Conservation (phyloP, 2,888 invertebrate species). For the Dicyrtoma fusca region DNA sequence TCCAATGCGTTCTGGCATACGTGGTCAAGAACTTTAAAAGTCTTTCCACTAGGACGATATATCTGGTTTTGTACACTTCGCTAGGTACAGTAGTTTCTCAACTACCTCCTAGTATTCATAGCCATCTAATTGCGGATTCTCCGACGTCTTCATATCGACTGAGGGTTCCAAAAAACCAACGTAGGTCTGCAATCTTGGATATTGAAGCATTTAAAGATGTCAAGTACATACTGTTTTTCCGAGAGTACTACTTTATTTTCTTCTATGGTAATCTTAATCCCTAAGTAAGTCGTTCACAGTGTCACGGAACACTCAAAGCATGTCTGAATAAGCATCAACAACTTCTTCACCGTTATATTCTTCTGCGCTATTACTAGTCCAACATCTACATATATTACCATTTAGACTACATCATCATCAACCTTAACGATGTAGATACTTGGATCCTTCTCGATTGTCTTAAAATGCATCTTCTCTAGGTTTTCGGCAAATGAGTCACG, state of each 20-base stretch:
- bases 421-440: constrained; percentile 30
- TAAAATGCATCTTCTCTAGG: constrained; percentile 24
- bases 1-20: constrained; percentile 41
- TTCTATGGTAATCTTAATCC: no score
- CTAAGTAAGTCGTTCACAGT: no score
- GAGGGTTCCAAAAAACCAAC: neutral
- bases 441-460: constrained; percentile 37
- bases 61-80: constrained; percentile 49
- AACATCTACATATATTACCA: constrained; percentile 51
- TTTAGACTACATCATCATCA: neutral
- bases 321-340: neutral
- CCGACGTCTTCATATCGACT: no score
- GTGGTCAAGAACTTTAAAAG: constrained; percentile 41
- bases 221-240: neutral
- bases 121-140: no score
- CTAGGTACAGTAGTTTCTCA: constrained; percentile 44
- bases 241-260: no score
- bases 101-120: no score
- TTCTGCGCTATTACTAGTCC: constrained; percentile 24
- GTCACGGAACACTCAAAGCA: no score
- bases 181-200: neutral
- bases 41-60: constrained; percentile 47
- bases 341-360: neutral
- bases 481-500: constrained; percentile 34
- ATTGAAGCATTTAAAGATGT: no score